Base-by-base conservation (phyloP, 2,797 vertebrate species). In the Anabas testudineus region DNA sequence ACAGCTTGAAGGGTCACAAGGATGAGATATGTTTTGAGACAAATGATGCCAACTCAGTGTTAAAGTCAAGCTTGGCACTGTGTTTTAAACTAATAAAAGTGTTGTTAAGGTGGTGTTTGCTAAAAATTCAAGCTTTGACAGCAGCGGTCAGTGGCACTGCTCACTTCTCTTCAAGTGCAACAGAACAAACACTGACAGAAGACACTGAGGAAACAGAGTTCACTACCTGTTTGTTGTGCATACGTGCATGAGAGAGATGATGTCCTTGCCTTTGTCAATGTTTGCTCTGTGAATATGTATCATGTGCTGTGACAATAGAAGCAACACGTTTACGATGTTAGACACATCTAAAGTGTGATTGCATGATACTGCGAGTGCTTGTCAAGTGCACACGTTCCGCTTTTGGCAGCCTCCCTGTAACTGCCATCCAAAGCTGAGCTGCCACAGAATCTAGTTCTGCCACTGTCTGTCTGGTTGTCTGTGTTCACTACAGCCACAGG, bases 361-460 rank as follows among this genome's bases (percentile, higher is more conserved):
- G 48, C 18, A 16, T 19, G 53, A 52, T 32, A 19, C 46, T 18
- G 4, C 4, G 21, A 47, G 21, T 62, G 55, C 68, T 76, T 71
- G 65, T 48, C 12, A 18, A 80, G 59, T 82, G 60, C 53, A 73
- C 57, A 59, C 43, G 39, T 26, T 76, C 15, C 10, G 15, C 34
- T 32, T 64, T 64, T 82, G 81, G 64, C 82, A 67, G 56, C 59
- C 48, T 24, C 19, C 49, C n/a, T 42, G 24, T 67, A 84, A 87
- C 80, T 71, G 79, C 57, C 73, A 41, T 51, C 1, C 10, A 67
- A 41, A 63, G 64, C 3, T 45, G 42, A 21, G 10, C 37, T 34
- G 32, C 39, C 52, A 22, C 74, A 85, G 47, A 81, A 88, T 86
- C 83, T 60, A 64, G 83, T 84, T 86, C 71, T 71, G 70, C 86